Base-by-base conservation (phyloP, 2,113 vertebrate species). In the Chaenogobius annularis region DNA sequence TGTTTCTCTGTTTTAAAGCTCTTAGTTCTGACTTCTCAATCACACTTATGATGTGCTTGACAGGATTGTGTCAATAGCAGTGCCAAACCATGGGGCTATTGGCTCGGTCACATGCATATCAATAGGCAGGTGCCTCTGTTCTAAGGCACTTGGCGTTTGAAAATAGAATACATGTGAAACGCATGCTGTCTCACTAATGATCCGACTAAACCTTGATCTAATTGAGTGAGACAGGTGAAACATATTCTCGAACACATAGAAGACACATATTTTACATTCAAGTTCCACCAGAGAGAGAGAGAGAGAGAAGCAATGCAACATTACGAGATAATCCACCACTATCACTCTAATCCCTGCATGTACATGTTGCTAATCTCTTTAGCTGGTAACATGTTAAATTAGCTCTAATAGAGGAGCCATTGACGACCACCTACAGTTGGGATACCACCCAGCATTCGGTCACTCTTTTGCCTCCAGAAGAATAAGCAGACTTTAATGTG, bases 311-410 rank as follows among this genome's bases (percentile, higher is more conserved):
- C 65, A 73, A 69, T 62, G 85, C 72, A 90, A 89, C 85, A 90
- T 90, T 87, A 90, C 73, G 59, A 85, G 86, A 89, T 90, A 87
- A 90, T 92, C 89, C 87, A 86, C 83, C 61, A 58, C 84, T 90
- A 90, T 90, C 88, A 77, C 85, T 78, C 85, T 91, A 92, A 92
- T 90, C 90, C 90, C 87, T 85, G 88, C 85, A 85, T 85, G 89
- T 90, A 88, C 90, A 90, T 88, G 86, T 87, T 79, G 78, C 85
- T 91, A 92, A 92, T 92, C 91, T 89, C 90, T 88, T 92, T 86
- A 92, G 86, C 87, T 63, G 88, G 89, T 92, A 91, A 90, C 88
- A 85, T 86, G 86, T 89, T 91, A 90, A 92, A 91, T 88, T 89
- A 85, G 87, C 75, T 79, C 84, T 92, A 91, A 91, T 92, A 92